Evolutionary conservation across 2,113 vertebrate genomes (phyloP).

Genomic region (Psittacula cyanocephala): DNA sequence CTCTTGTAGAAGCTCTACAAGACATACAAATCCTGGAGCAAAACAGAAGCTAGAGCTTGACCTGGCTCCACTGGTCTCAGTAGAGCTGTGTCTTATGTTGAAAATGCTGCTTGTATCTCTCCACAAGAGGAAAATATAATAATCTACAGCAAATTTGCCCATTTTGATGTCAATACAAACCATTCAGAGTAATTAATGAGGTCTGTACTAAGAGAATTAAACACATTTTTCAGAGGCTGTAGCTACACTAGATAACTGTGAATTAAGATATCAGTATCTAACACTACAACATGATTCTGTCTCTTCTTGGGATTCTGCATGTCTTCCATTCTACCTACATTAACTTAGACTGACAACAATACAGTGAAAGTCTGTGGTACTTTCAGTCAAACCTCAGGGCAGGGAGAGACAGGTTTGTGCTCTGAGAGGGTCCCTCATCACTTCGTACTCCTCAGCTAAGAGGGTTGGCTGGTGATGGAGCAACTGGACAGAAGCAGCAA

Average conservation of each 20-base stretch:
- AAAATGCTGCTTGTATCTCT: background rate
- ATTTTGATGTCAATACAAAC: background rate
- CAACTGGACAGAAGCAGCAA: background rate
- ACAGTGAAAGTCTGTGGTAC: background rate
- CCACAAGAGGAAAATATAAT: background rate
- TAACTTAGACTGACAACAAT: background rate
- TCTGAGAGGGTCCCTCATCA: background rate
- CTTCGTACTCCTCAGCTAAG: background rate
- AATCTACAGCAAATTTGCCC: background rate
- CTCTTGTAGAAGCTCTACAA: background rate
- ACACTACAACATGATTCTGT: background rate
- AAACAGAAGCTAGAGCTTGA: background rate
- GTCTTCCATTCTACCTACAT: background rate
- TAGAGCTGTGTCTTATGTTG: background rate
- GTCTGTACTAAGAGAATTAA: background rate
- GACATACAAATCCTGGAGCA: background rate
- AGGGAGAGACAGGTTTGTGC: background rate
- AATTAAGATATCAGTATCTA: background rate
- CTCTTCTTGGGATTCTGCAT: background rate
- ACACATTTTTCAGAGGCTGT: background rate
- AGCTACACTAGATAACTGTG: background rate
- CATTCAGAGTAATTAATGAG: constrained; percentile 3
- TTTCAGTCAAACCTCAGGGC: background rate
- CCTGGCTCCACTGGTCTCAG: background rate
- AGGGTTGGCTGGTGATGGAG: background rate